Conservation (phyloP, 2,888 invertebrate genomes). For the Shargacucullia verbasci region DNA sequence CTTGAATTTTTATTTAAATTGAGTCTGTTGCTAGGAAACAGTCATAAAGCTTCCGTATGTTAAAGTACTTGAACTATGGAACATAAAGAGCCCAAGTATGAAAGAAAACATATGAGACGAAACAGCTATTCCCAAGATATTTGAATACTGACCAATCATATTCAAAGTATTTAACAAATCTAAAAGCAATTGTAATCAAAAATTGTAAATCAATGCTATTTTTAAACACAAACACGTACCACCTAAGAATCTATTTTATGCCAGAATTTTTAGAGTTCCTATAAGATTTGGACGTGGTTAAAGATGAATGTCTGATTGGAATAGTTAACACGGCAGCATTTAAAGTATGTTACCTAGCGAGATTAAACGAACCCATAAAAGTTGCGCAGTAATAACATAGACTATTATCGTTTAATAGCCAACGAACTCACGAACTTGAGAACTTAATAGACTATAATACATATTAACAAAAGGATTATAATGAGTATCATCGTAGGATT, state of each 20-base stretch:
- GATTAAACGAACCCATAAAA: neutral
- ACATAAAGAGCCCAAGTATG: constrained; percentile 3
- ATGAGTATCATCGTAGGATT: constrained; percentile 72
- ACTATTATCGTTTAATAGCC: constrained; percentile 16
- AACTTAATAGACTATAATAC: constrained; percentile 31
- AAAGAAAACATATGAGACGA: neutral
- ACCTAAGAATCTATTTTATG: constrained; percentile 3
- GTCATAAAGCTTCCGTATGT: constrained; percentile 15
- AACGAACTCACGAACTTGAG: constrained; percentile 38
- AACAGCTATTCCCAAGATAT: too few species aligned
- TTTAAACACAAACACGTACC: neutral
- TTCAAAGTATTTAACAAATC: too few species aligned
- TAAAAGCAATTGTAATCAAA: constrained; percentile 1
- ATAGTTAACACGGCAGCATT: neutral
- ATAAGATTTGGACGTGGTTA: constrained; percentile 1
- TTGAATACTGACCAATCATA: too few species aligned
- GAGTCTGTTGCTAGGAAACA: constrained; percentile 7
- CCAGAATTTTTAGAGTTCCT: constrained; percentile 3
- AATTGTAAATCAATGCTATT: constrained; percentile 3
- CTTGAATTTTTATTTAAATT: constrained; percentile 31
- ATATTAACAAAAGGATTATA: constrained; percentile 43
- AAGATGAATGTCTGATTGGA: constrained; percentile 4
- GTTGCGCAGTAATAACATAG: too few species aligned
- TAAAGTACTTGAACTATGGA: neutral
- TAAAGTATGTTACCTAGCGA: neutral